phyloP scores from a whole-genome alignment of 1,140 invertebrate genomes.

The Ips typographus region DNA sequence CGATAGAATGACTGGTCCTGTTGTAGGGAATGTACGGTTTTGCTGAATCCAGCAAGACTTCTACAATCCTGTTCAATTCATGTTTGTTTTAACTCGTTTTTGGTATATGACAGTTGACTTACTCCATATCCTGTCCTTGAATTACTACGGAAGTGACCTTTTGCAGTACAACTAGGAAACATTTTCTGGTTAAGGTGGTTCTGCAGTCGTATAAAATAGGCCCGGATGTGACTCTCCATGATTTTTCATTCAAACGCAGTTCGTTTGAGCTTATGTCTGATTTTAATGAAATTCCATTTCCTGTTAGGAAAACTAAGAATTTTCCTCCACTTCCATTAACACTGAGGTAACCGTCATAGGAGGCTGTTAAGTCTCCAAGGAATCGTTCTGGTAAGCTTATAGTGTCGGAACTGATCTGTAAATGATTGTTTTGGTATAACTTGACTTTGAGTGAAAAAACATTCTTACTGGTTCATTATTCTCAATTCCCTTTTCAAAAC shows the following conservation, averaged over 20 bases:
- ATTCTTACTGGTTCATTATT: constrained; percentile 27
- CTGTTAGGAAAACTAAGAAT: constrained; percentile 38
- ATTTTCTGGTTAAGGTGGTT: constrained; percentile 63
- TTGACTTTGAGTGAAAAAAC: neutral
- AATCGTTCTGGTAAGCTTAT: constrained; percentile 69
- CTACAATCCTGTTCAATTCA: constrained; percentile 29
- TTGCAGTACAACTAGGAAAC: constrained; percentile 88
- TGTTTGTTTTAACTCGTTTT: too few species aligned
- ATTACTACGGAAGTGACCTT: constrained; percentile 74
- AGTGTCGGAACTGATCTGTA: constrained; percentile 25
- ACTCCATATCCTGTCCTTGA: constrained; percentile 35
- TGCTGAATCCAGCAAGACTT: constrained; percentile 62
- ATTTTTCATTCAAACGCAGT: constrained; percentile 59
- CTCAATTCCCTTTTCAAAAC: constrained; percentile 26
- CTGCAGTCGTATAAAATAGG: constrained; percentile 29
- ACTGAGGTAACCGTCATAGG: constrained; percentile 88
- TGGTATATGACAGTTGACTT: neutral
- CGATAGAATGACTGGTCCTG: constrained; percentile 76
- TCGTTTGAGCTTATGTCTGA: constrained; percentile 46
- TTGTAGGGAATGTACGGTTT: constrained; percentile 52
- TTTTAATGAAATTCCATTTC: constrained; percentile 37
- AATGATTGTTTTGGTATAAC: neutral
- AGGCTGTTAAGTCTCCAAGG: constrained; percentile 83
- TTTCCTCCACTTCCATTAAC: constrained; percentile 29
- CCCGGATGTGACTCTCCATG: constrained; percentile 30